Evolutionary conservation across 2,113 vertebrate genomes (phyloP).

Genomic region (Ahaetulla prasina): DNA sequence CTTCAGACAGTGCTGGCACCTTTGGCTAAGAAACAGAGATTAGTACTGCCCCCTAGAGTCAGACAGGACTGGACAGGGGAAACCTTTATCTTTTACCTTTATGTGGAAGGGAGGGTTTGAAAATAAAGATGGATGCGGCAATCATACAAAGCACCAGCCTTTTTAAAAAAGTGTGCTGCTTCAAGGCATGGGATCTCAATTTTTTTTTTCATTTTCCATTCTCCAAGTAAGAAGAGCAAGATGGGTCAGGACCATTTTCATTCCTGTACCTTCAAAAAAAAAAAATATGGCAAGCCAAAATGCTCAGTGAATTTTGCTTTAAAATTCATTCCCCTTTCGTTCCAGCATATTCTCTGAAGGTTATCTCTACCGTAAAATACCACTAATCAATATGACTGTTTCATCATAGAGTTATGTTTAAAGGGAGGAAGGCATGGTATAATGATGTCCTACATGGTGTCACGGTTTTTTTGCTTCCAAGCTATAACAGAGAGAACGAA

Average conservation of each 20-base stretch:
- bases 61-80: background rate
- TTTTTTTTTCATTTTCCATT: background rate
- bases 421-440: background rate
- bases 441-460: background rate
- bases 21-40: background rate
- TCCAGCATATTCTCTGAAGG: background rate
- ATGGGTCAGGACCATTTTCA: background rate
- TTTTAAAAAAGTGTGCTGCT: background rate
- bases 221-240: background rate
- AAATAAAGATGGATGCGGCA: background rate
- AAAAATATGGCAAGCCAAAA: background rate
- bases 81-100: background rate
- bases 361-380: background rate
- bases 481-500: background rate
- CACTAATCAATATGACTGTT: background rate
- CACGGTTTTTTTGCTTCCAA: background rate
- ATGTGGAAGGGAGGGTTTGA: background rate
- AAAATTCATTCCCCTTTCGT: background rate
- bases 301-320: background rate
- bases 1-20: background rate
- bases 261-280: background rate
- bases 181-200: background rate
- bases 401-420: background rate
- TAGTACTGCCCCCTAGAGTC: background rate
- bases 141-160: background rate